Base-by-base conservation (phyloP, 2,888 invertebrate genomes). In the Agonopterix heracliana region DNA sequence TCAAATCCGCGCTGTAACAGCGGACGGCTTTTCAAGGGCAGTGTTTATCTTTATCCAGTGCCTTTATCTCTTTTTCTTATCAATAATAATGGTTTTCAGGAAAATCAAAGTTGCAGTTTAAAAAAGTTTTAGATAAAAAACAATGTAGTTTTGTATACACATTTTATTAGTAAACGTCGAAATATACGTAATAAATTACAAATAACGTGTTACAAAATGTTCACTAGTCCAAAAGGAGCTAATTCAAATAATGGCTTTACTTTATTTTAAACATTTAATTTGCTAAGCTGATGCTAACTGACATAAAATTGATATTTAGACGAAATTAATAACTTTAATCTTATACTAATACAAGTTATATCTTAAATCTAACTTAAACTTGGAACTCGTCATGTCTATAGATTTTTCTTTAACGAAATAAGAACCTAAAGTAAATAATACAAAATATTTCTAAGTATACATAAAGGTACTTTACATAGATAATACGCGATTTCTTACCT, bases 391-490 rank as follows among this genome's bases (percentile, higher is more conserved):
- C 44, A 13, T 43, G 44, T 17, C n/a, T 48, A 38, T 11, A 44
- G 44, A 34, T 47, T 14, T 26, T 26, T 3, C 26, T 26, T 26
- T 26, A 26, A 26, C 26, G 7, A 26, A 62, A 54, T 57, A 53
- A 52, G 51, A 51, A 59, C 57, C 49, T 47, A 52, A 56, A 45
- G 54, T 56, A 54, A 55, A 54, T 51, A 26, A 26, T 59, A 64
- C 57, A 63, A 63, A 63, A 68, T 59, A 68, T 66, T 61, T 71
- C 60, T 70, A 68, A 65, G 8, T 36, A 34, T 44, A 71, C 60
- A 66, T 65, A 64, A 66, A 72, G 62, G 57, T 74, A 72, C 63
- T 62, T 61, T 73, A 73, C 63, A 63, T 61, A 64, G 54, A 69
- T 68, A 67, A 67, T 65, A 64, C 65, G 71, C 68, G 58, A 63